Conservation (phyloP, 1,140 invertebrate species). For the Ooceraea biroi region DNA sequence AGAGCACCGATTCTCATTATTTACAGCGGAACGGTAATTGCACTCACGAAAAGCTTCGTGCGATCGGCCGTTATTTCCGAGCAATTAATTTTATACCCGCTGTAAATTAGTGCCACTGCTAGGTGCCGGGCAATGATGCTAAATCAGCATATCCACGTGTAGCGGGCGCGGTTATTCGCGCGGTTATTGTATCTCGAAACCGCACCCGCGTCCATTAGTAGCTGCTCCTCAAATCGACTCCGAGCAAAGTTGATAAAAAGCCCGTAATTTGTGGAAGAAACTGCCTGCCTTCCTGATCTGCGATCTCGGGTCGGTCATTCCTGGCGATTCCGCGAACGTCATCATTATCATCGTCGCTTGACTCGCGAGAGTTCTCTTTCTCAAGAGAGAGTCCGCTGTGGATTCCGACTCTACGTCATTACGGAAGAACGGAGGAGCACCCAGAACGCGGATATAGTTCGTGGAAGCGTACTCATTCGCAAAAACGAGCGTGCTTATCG, state of each 20-base stretch:
- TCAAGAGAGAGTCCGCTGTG: not conserved
- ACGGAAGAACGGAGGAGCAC: not conserved
- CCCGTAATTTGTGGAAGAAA: not conserved
- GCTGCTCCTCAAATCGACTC: too few species aligned
- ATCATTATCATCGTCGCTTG: not conserved
- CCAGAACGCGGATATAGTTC: not conserved
- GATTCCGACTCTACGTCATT: constrained; percentile 7
- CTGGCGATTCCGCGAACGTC: not conserved
- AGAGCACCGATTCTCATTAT: constrained; percentile 29
- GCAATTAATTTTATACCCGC: constrained; percentile 63
- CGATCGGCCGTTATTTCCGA: constrained; percentile 56
- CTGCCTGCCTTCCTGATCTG: not conserved
- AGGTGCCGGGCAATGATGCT: not conserved
- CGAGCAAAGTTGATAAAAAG: not conserved
- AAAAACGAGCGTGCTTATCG: constrained; percentile 64
- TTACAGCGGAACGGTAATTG: constrained; percentile 57
- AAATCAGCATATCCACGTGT: too few species aligned
- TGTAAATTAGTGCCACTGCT: constrained; percentile 33
- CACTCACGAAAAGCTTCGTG: constrained; percentile 46
- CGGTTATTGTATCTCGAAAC: not conserved
- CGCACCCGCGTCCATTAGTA: too few species aligned
- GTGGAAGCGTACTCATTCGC: constrained; percentile 50
- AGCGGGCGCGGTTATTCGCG: too few species aligned
- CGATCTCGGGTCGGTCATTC: not conserved
- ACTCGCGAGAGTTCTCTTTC: not conserved